Evolutionary conservation across 2,113 vertebrate species (phyloP).

Genomic region (Callaeas wilsoni): DNA sequence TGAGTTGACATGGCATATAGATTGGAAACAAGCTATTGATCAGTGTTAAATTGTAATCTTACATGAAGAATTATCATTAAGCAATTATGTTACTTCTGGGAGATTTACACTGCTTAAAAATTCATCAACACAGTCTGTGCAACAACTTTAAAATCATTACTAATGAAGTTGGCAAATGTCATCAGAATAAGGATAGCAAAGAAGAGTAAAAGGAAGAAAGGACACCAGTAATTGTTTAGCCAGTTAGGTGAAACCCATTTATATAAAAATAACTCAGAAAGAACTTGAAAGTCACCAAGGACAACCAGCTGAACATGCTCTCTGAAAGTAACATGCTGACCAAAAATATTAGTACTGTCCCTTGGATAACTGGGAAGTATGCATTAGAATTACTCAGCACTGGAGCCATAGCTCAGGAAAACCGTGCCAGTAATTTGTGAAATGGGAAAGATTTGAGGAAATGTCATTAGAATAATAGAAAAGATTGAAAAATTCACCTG

Average conservation of each 20-base stretch:
- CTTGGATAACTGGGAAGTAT: not conserved
- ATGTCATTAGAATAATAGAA: not conserved
- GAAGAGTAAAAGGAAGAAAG: not conserved
- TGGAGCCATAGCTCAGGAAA: not conserved
- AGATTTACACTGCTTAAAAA: not conserved
- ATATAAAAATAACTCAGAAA: not conserved
- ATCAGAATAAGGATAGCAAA: not conserved
- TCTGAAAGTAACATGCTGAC: not conserved
- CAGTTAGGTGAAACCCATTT: not conserved
- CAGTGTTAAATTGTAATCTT: not conserved
- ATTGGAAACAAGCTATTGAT: conserved; percentile 6
- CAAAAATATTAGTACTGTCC: not conserved
- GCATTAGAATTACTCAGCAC: not conserved
- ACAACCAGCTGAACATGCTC: not conserved
- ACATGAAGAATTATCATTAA: conserved; percentile 9
- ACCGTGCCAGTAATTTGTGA: not conserved
- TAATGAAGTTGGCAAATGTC: not conserved
- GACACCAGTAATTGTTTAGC: not conserved
- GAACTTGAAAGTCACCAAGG: not conserved
- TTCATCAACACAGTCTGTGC: not conserved
- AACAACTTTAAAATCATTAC: conserved; percentile 12
- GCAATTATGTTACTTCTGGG: not conserved
- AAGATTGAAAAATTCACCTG: not conserved
- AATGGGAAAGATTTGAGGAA: not conserved
- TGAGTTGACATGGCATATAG: not conserved